phyloP scores from a whole-genome alignment of 2,888 invertebrate genomes.

The Abrostola tripartita region DNA sequence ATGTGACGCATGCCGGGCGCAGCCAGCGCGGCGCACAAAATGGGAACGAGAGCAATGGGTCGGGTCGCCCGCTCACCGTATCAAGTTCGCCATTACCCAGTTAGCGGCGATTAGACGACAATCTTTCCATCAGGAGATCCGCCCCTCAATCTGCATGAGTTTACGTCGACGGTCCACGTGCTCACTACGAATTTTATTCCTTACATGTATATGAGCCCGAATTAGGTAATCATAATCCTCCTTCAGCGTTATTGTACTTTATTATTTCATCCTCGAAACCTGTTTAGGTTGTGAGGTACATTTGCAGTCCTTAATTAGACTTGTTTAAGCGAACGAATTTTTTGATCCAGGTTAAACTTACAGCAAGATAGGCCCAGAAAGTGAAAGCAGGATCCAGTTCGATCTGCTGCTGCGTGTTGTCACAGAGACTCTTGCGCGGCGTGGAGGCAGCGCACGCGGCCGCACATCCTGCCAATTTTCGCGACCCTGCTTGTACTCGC shows the following conservation, averaged over 20 bases:
- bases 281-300: conserved; percentile 5
- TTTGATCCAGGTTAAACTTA: conserved; percentile 71
- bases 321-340: conserved; percentile 8
- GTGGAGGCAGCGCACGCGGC: conserved; percentile 89
- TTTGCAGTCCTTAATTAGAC: conserved; percentile 7
- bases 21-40: conserved; percentile 43
- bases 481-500: conserved; percentile 69
- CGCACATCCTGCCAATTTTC: conserved; percentile 83
- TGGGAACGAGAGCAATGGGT: conserved; percentile 69
- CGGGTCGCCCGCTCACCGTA: conserved; percentile 63
- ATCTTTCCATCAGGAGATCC: conserved; percentile 80
- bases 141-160: conserved; percentile 72
- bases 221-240: conserved; percentile 26
- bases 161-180: conserved; percentile 66
- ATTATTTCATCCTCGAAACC: conserved; percentile 31
- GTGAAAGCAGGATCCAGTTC: conserved; percentile 90
- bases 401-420: conserved; percentile 87
- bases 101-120: conserved; percentile 80
- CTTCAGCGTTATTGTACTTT: conserved; percentile 29
- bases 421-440: conserved; percentile 88
- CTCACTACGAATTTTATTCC: conserved; percentile 51
- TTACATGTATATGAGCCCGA: conserved; percentile 18
- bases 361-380: conserved; percentile 92
- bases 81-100: conserved; percentile 83
- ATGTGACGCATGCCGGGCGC: conserved; percentile 38